Percentiles rank a stretch among this genome's conserved stretches.
phyloP scores from a whole-genome alignment of 1,140 invertebrate species.

The Rhynchophorus ferrugineus region DNA sequence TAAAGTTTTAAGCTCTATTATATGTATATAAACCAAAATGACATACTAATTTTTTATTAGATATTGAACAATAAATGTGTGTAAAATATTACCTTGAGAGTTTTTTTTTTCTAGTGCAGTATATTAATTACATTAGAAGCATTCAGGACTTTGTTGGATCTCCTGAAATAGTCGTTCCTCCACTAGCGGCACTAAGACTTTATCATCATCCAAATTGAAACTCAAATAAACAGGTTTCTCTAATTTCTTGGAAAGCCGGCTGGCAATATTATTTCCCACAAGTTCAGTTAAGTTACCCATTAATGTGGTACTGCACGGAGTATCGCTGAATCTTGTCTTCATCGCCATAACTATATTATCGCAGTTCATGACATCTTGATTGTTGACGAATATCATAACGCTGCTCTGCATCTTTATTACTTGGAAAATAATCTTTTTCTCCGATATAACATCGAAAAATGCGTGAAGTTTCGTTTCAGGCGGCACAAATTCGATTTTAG shows the following conservation, averaged over 20 bases:
- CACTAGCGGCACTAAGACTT: slow-evolving; percentile 4
- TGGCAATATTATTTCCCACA: background rate
- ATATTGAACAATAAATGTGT: background rate
- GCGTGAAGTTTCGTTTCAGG: background rate
- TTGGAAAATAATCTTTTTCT: slow-evolving; percentile 9
- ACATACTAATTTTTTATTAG: background rate
- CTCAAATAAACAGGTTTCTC: slow-evolving; percentile 13
- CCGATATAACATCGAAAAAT: slow-evolving; percentile 4
- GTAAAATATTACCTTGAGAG: background rate
- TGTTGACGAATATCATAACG: slow-evolving; percentile 8
- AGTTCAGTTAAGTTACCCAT: slow-evolving; percentile 3
- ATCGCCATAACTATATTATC: slow-evolving; percentile 1
- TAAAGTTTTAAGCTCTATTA: background rate
- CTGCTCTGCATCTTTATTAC: slow-evolving; percentile 7
- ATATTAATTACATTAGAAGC: background rate
- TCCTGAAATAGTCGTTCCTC: slow-evolving; percentile 12
- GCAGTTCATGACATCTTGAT: background rate
- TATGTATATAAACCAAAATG: background rate
- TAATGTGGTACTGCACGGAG: slow-evolving; percentile 3
- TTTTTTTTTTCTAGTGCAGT: background rate
- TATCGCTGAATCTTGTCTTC: background rate
- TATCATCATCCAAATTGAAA: slow-evolving; percentile 11
- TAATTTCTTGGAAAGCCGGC: slow-evolving; percentile 6
- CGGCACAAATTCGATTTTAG: background rate
- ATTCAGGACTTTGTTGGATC: background rate